Evolutionary conservation across 2,797 vertebrate species (phyloP).

Genomic region (Chelonia mydas): DNA sequence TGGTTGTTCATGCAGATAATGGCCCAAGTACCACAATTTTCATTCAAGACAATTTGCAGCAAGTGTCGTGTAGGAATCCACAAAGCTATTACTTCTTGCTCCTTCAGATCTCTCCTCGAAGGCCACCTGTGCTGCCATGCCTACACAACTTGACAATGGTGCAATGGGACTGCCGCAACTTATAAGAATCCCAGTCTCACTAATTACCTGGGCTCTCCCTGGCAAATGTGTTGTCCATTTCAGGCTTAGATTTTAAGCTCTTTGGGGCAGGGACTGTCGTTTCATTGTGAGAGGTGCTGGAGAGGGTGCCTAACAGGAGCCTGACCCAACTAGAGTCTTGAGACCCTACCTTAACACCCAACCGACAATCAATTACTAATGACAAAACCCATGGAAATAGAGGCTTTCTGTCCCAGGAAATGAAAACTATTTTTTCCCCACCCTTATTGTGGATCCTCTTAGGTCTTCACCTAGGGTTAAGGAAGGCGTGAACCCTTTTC

Average conservation of each 20-base stretch:
- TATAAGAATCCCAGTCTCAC: not conserved
- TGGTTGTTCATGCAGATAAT: slow-evolving; percentile 52
- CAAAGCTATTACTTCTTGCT: slow-evolving; percentile 3
- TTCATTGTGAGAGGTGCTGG: not conserved
- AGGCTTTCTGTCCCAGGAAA: too few species aligned
- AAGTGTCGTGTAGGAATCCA: slow-evolving; percentile 30
- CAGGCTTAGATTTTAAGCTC: not conserved
- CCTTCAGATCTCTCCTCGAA: not conserved
- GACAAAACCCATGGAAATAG: too few species aligned
- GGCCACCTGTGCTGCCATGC: not conserved
- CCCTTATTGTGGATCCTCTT: too few species aligned
- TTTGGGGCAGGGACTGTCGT: not conserved
- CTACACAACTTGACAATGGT: not conserved
- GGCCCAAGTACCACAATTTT: slow-evolving; percentile 61
- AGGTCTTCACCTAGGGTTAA: too few species aligned
- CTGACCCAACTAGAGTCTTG: not conserved
- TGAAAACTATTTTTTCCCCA: too few species aligned
- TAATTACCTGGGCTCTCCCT: not conserved
- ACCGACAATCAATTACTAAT: not conserved
- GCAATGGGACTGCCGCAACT: not conserved
- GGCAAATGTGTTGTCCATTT: not conserved
- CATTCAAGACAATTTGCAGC: slow-evolving; percentile 62
- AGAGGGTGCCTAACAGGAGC: not conserved
- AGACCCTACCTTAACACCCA: not conserved
- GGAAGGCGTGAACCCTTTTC: not conserved